Evolutionary conservation across 2,113 vertebrate species (phyloP).

Genomic region (Ceyx margarethae): DNA sequence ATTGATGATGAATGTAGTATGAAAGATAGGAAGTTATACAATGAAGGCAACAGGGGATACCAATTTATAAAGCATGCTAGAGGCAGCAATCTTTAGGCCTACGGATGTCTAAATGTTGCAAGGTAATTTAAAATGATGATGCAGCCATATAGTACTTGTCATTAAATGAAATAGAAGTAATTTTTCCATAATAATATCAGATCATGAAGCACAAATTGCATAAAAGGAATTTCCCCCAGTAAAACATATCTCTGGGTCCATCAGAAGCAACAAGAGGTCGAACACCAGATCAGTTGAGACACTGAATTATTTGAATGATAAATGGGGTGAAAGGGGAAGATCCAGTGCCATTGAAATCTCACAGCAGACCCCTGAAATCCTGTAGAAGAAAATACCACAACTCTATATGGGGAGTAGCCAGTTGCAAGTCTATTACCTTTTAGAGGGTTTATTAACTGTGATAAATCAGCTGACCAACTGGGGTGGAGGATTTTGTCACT

Average conservation of each 20-base stretch:
- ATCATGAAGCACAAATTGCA: background rate
- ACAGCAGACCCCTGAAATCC: background rate
- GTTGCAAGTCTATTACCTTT: background rate
- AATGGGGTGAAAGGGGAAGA: background rate
- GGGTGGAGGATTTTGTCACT: conserved; percentile 7
- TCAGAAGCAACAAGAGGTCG: background rate
- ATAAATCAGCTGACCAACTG: background rate
- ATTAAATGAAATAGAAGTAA: background rate
- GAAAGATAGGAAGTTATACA: background rate
- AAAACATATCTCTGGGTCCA: accelerated
- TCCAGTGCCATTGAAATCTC: background rate
- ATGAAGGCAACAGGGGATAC: background rate
- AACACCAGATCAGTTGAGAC: accelerated
- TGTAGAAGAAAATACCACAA: background rate
- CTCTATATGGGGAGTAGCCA: background rate
- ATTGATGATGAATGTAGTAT: background rate
- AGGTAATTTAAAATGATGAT: background rate
- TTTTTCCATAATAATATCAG: background rate
- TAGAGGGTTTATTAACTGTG: background rate
- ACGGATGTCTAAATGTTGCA: background rate
- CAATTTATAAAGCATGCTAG: background rate
- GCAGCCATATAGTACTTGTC: background rate
- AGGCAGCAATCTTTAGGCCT: background rate
- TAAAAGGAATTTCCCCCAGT: background rate
- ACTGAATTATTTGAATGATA: background rate